phyloP scores from a whole-genome alignment of 1,140 invertebrate genomes.

The Hypothenemus hampei region DNA sequence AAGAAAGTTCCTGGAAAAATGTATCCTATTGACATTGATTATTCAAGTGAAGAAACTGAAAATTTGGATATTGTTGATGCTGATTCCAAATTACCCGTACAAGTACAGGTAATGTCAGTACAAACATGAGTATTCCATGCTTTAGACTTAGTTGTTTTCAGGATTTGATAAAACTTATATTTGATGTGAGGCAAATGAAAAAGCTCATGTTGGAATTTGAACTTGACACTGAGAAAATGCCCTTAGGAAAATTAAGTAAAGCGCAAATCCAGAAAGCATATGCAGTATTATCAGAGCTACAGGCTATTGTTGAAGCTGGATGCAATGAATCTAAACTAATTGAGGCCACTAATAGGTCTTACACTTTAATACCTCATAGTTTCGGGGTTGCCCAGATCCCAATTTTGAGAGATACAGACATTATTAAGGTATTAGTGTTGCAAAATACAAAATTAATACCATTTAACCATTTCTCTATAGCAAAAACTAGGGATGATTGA shows the following conservation, averaged over 20 bases:
- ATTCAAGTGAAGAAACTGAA: conserved; percentile 55
- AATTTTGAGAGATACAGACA: conserved; percentile 68
- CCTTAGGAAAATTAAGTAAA: conserved; percentile 87
- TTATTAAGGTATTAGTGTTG: conserved; percentile 61
- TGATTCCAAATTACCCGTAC: conserved; percentile 65
- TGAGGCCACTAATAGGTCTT: conserved; percentile 76
- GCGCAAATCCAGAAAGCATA: conserved; percentile 87
- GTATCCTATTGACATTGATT: conserved; percentile 89
- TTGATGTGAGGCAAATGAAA: conserved; percentile 90
- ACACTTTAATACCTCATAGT: conserved; percentile 91
- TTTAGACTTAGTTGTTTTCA: conserved; percentile 1
- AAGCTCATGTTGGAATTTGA: conserved; percentile 91
- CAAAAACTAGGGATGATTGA: conserved; percentile 89
- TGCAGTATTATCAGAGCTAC: conserved; percentile 71
- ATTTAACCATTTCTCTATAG: conserved; percentile 41
- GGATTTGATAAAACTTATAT: conserved; percentile 78
- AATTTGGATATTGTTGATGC: conserved; percentile 44
- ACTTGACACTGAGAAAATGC: conserved; percentile 96
- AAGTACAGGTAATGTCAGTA: conserved; percentile 64
- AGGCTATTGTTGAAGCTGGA: conserved; percentile 55
- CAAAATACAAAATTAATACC: not conserved
- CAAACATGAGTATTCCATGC: not conserved
- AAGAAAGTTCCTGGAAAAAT: conserved; percentile 75
- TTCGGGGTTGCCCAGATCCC: conserved; percentile 84
- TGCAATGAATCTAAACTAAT: conserved; percentile 59